Percentiles rank a stretch among this genome's conserved stretches.
These are phyloP conservation scores for Nasonia giraulti DNA, from an alignment of 1,140 invertebrate species.

Conservation along the genomic window DNA sequence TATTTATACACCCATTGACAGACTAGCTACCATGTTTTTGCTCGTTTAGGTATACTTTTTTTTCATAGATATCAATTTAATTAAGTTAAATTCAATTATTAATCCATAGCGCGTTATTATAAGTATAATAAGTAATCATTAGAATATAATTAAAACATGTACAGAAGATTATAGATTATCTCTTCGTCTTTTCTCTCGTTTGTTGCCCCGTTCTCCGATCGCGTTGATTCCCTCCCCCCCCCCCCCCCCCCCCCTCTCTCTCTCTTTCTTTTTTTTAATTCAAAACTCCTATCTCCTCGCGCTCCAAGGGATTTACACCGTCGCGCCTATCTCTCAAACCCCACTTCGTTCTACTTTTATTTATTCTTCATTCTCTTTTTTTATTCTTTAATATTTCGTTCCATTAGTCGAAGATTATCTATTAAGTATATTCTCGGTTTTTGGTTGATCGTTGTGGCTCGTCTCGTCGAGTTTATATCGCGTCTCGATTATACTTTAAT, in stretches of 20 bases:
- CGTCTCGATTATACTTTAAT: conserved; percentile 22
- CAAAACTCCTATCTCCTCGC: neutral
- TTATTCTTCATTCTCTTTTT: neutral
- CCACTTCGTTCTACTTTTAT: neutral
- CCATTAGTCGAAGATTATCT: conserved; percentile 39
- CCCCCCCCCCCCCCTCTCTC: neutral
- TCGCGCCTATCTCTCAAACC: neutral
- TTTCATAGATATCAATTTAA: conserved; percentile 72
- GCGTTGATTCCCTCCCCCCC: conserved; percentile 11
- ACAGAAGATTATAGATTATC: conserved; percentile 72
- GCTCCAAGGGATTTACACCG: neutral
- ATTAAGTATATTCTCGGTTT: conserved; percentile 43
- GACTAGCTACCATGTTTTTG: conserved; percentile 71
- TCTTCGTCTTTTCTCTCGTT: conserved; percentile 55
- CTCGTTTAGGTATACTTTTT: conserved; percentile 66
- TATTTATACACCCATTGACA: conserved; percentile 73
- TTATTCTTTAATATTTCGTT: conserved; percentile 8
- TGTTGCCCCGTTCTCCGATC: conserved; percentile 47
- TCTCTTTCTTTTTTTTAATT: neutral
- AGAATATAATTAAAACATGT: conserved; percentile 72
- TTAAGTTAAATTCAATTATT: conserved; percentile 67
- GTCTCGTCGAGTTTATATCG: conserved; percentile 38
- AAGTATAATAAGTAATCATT: conserved; percentile 72
- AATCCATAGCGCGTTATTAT: conserved; percentile 70
- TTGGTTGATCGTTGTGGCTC: conserved; percentile 47